A percentile compares a stretch with the other conserved stretches of the same genome.
Evolutionary conservation across 2,113 vertebrate genomes (phyloP).

Genomic region (Tichodroma muraria): DNA sequence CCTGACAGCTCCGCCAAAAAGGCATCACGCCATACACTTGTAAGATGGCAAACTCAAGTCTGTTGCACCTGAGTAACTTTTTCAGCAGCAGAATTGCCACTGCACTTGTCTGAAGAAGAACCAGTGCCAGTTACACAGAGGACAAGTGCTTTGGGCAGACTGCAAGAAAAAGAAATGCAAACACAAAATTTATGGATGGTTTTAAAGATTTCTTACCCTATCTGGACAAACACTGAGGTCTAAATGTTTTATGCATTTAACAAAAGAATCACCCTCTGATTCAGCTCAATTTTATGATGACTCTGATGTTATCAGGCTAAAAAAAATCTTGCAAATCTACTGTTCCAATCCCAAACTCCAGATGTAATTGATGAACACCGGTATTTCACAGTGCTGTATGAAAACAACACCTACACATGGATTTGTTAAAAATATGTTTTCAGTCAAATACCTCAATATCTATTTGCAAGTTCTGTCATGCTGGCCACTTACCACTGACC

Average conservation of each 20-base stretch:
- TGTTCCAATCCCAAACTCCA: not conserved
- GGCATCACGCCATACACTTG: not conserved
- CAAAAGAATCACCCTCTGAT: not conserved
- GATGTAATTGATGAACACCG: not conserved
- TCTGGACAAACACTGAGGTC: not conserved
- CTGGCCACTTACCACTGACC: not conserved
- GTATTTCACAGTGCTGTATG: not conserved
- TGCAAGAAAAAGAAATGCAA: not conserved
- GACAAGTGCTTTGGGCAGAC: not conserved
- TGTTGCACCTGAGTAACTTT: not conserved
- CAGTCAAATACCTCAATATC: not conserved
- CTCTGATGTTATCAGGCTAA: not conserved
- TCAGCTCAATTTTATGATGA: not conserved
- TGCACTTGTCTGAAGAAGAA: not conserved
- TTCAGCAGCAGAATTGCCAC: not conserved
- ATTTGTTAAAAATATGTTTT: not conserved
- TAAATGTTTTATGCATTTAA: not conserved
- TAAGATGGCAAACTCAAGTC: not conserved
- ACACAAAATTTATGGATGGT: not conserved
- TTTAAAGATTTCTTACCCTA: not conserved
- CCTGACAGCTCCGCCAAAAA: not conserved
- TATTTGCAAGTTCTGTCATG: rapidly evolving
- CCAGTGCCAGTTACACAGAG: not conserved
- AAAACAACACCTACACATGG: not conserved
- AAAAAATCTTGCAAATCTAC: not conserved